Conservation (phyloP, 2,888 invertebrate genomes). For the Cryptosula pallasiana region DNA sequence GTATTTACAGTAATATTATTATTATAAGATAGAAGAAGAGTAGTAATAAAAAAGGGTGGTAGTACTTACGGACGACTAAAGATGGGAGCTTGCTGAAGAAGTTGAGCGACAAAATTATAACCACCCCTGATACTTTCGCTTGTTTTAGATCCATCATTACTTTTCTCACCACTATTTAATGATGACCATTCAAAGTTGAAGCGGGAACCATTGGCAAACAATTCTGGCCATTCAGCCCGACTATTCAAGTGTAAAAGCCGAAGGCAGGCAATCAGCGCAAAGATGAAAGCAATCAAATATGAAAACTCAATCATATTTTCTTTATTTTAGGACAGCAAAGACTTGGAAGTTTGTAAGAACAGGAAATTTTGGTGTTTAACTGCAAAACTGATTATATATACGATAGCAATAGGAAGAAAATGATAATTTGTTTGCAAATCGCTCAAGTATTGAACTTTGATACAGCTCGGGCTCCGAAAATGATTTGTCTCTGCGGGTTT, state of each 20-base stretch:
- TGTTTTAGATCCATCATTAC: not conserved
- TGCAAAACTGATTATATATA: too few relatives aligned
- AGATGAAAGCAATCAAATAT: not conserved
- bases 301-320: slow-evolving; percentile 20
- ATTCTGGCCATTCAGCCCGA: slow-evolving; percentile 4
- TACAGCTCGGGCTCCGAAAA: too few relatives aligned
- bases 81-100: not conserved
- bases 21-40: too few relatives aligned
- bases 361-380: too few relatives aligned
- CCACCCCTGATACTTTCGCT: not conserved
- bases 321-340: too few relatives aligned
- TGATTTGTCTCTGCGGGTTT: too few relatives aligned
- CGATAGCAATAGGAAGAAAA: too few relatives aligned
- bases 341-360: too few relatives aligned
- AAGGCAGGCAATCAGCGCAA: not conserved
- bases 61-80: not conserved
- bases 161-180: not conserved
- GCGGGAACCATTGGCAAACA: not conserved
- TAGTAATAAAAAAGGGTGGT: too few relatives aligned
- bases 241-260: slow-evolving; percentile 4
- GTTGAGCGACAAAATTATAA: not conserved
- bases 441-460: too few relatives aligned
- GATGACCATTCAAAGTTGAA: not conserved
- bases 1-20: too few relatives aligned
- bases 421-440: too few relatives aligned